These are phyloP conservation scores for Sebastolobus alascanus DNA, from an alignment of 2,797 vertebrate genomes.

Conservation along the genomic window DNA sequence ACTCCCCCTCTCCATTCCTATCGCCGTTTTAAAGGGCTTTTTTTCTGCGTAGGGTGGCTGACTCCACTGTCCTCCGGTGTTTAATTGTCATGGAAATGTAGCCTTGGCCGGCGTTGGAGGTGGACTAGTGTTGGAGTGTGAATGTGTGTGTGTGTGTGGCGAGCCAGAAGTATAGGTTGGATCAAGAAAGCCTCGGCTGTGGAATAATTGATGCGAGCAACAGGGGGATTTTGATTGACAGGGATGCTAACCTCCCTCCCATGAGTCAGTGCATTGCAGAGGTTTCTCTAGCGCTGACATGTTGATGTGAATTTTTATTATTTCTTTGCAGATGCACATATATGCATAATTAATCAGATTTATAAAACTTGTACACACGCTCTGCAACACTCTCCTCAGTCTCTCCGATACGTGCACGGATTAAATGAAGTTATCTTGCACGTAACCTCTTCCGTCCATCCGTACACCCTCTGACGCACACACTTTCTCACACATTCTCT, in stretches of 20 bases:
- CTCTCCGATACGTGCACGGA: background rate
- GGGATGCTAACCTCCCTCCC: slow-evolving; percentile 5
- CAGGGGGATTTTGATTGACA: slow-evolving; percentile 42
- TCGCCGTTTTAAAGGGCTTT: slow-evolving; percentile 63
- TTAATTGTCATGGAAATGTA: slow-evolving; percentile 80
- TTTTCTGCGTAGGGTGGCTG: slow-evolving; percentile 51
- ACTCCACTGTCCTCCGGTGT: slow-evolving; percentile 65
- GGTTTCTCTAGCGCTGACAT: slow-evolving; percentile 9
- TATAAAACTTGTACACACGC: background rate
- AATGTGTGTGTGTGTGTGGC: background rate
- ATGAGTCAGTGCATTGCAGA: slow-evolving; percentile 25
- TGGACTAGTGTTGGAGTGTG: slow-evolving; percentile 30
- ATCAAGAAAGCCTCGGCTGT: slow-evolving; percentile 4
- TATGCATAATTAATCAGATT: slow-evolving; percentile 19
- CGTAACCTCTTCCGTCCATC: slow-evolving; percentile 13
- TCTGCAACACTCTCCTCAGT: background rate
- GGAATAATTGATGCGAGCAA: slow-evolving; percentile 47
- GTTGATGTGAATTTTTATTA: slow-evolving; percentile 11
- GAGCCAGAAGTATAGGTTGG: slow-evolving; percentile 2
- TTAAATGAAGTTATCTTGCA: slow-evolving; percentile 35
- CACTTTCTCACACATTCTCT: slow-evolving; percentile 53
- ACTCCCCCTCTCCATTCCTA: slow-evolving; percentile 54
- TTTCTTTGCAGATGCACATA: background rate
- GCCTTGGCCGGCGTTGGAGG: slow-evolving; percentile 32
- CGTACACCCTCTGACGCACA: slow-evolving; percentile 25